Evolutionary conservation across 2,797 vertebrate genomes (phyloP).

Genomic region (Cynopterus sphinx): DNA sequence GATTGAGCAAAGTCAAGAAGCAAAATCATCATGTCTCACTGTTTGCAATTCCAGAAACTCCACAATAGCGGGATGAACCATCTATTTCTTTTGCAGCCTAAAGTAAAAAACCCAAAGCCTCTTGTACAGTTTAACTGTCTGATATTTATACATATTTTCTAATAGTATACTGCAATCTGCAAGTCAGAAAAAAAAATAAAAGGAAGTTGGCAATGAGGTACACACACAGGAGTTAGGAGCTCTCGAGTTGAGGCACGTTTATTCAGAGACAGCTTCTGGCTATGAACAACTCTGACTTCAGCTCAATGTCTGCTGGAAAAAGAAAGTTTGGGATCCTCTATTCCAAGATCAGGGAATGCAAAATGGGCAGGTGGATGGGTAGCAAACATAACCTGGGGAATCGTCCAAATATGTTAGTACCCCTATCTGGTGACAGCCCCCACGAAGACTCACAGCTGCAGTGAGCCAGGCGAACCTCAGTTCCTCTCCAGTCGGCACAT

Average conservation of each 20-base stretch:
- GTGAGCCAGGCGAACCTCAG: neutral
- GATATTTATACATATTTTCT: slow-evolving; percentile 26
- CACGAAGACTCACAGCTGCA: slow-evolving; percentile 12
- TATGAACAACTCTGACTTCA: slow-evolving; percentile 43
- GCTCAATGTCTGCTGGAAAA: slow-evolving; percentile 18
- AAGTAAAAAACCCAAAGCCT: neutral
- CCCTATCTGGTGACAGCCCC: neutral
- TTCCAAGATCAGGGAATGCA: slow-evolving; percentile 5
- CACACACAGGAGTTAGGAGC: slow-evolving; percentile 16
- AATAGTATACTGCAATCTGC: slow-evolving; percentile 34
- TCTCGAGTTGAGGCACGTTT: slow-evolving; percentile 58
- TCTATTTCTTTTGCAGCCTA: neutral
- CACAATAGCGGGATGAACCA: neutral
- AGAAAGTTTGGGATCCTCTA: neutral
- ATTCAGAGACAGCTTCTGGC: slow-evolving; percentile 40
- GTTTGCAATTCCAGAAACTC: neutral
- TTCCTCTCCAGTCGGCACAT: neutral
- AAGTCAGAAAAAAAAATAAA: neutral
- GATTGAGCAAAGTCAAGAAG: slow-evolving; percentile 65
- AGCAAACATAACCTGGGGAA: neutral
- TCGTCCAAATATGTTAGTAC: neutral
- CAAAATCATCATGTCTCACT: slow-evolving; percentile 36
- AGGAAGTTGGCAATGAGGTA: slow-evolving; percentile 43
- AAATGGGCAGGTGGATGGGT: neutral
- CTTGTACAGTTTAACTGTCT: neutral